Base-by-base conservation (phyloP, 1,140 invertebrate genomes). In the Hypsibius dujardini region DNA sequence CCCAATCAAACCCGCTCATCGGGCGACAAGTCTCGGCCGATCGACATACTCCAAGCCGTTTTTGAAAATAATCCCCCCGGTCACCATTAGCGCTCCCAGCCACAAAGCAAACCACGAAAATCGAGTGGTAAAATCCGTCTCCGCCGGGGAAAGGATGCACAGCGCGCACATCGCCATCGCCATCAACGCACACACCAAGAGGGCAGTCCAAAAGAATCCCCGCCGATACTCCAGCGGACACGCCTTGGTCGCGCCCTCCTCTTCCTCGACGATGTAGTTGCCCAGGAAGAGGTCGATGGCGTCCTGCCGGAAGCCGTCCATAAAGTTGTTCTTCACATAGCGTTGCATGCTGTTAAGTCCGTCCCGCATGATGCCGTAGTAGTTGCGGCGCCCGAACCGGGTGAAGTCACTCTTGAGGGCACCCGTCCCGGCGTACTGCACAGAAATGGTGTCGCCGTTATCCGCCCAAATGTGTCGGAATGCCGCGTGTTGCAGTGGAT, bases 321-420 rank as follows among this genome's bases (percentile, higher is more conserved):
- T 84, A 78, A 98, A 96, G 82, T 99, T 99, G 79, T 99, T 99
- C 77, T 93, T 92, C 78, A 94, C 90, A 80, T 98, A 99, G 76
- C 96, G 84, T 0, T 90, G 87, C 46, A 89, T 75, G 0, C 94
- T 92, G 81, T 98, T 98, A 72, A 87, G 80, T 1, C 92, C 92
- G 82, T 99, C 96, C 76, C 85, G 85, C 45, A 97, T 50, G 1
- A 90, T 80, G 0, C 96, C 96, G 69, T 85, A 76, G 72, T 85
- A 86, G 0, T 92, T 95, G 46, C 96, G 82, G 80, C 95, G 95
- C 47, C 96, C 96, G 45, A 92, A 95, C 72, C 94, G 84, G n/a
- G 95, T 98, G 79, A 90, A 98, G 81, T 98, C 94, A 0, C 92
- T 96, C 83, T 99, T 99, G 47, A 99, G 81, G 40, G 95, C 95